Conservation (phyloP, 1,140 invertebrate species). For the Lanistes nyassanus region DNA sequence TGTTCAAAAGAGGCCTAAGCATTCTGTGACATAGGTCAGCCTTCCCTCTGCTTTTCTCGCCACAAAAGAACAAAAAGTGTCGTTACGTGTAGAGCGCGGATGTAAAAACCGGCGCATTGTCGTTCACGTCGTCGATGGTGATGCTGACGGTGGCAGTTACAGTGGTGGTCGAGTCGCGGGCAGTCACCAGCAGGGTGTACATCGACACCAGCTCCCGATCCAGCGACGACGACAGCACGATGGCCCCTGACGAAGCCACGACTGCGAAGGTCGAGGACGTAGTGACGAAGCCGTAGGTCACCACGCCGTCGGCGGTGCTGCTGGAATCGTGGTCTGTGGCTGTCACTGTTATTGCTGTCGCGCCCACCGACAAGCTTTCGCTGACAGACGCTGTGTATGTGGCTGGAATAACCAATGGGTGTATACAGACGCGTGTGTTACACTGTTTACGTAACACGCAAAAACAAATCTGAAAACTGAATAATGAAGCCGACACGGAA, state of each 20-base stretch:
- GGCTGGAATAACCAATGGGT: conserved; percentile 30
- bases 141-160: conserved; percentile 40
- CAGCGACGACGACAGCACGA: conserved; percentile 28
- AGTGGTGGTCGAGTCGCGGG: conserved; percentile 38
- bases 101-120: conserved; percentile 43
- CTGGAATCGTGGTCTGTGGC: conserved; percentile 44
- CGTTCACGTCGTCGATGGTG: conserved; percentile 46
- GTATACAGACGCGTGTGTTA: neutral
- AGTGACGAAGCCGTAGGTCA: conserved; percentile 44
- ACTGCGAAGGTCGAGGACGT: conserved; percentile 34
- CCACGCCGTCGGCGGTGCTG: conserved; percentile 34
- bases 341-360: conserved; percentile 36
- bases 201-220: conserved; percentile 42
- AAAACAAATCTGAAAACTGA: too few relatives aligned
- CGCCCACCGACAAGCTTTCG: conserved; percentile 38
- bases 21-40: neutral
- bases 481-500: neutral
- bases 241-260: conserved; percentile 37
- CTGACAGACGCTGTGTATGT: conserved; percentile 32
- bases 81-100: conserved; percentile 38
- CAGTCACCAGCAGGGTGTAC: conserved; percentile 42
- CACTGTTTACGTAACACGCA: too few relatives aligned
- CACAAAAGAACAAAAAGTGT: neutral
- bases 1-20: neutral
- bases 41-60: neutral